Evolutionary conservation across 1,140 invertebrate genomes (phyloP).

Genomic region (Stegodyphus mimosarum): DNA sequence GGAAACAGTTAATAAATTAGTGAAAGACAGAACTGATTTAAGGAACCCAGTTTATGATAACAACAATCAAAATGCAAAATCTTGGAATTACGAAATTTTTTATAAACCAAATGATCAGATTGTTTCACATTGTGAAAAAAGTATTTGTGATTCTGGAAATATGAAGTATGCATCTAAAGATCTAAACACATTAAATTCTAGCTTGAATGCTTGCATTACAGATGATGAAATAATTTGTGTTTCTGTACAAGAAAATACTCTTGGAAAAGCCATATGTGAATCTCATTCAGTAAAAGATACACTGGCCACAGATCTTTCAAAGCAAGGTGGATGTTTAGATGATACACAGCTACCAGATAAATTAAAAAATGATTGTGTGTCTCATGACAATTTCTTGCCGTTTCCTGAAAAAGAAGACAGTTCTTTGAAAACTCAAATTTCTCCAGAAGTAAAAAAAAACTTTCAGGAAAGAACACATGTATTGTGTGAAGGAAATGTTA

Average conservation of each 20-base stretch:
- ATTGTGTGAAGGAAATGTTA: too few species aligned
- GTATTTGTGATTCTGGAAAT: too few species aligned
- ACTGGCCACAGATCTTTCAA: neutral
- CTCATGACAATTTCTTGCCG: too few species aligned
- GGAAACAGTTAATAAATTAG: too few species aligned
- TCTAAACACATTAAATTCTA: neutral
- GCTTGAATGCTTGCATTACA: neutral
- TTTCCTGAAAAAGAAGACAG: too few species aligned
- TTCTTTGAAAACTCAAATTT: too few species aligned
- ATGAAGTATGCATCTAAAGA: neutral
- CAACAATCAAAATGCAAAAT: constrained; percentile 13
- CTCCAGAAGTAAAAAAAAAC: too few species aligned
- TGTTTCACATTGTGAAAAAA: too few species aligned
- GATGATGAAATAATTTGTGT: constrained; percentile 40
- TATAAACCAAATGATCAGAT: constrained; percentile 1
- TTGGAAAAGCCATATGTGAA: neutral
- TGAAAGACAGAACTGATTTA: too few species aligned
- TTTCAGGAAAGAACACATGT: too few species aligned
- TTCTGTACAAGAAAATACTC: constrained; percentile 7
- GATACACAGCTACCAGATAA: too few species aligned
- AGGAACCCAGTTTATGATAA: neutral
- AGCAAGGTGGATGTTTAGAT: neutral
- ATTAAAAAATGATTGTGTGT: too few species aligned
- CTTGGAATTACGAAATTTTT: constrained; percentile 36
- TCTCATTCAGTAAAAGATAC: neutral